Base-by-base conservation (phyloP, 2,797 vertebrate genomes). In the Melopsittacus undulatus region DNA sequence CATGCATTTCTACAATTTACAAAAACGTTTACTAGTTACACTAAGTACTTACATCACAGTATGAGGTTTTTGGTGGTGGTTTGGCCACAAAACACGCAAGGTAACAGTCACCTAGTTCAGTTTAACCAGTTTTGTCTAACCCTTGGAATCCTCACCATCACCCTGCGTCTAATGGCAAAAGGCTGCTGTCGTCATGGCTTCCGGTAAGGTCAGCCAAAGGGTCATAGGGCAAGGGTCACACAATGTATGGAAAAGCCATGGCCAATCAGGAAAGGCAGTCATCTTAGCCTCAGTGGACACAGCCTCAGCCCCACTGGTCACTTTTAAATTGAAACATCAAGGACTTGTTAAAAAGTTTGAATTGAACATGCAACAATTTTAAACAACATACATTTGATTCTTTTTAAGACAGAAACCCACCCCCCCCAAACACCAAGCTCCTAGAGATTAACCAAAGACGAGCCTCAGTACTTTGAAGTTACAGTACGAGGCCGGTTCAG, bases 291-390 rank as follows among this genome's bases (percentile, higher is more conserved):
- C 99, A 99, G 99, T 99, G 99, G 99, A 99, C 98, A 99, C 99
- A 99, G 99, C 99, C 99, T 99, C 99, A 98, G 99, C 99, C 99
- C 99, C 99, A 99, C 99, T 99, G 99, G 99, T 99, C 99, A 99
- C 99, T 99, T 99, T 99, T 99, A 99, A 99, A 99, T 99, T 99
- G 99, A 99, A 99, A 99, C 99, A 99, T 99, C 99, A 99, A 99
- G 99, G 99, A 99, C 99, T 99, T 99, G 99, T 99, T 99, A 99
- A 99, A 99, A 98, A 98, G 99, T 98, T 99, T 98, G 98, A 99
- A 98, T 98, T 98, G 98, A 98, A 98, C 98, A 98, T 98, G 98
- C 98, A 98, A 98, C 98, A 98, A 98, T 96, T 98, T 98, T 97
- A 98, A 98, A 98, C 96, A 98, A 98, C 98, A 98, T 97, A 98